Conservation (phyloP, 2,888 invertebrate genomes). For the Nomada fabriciana region DNA sequence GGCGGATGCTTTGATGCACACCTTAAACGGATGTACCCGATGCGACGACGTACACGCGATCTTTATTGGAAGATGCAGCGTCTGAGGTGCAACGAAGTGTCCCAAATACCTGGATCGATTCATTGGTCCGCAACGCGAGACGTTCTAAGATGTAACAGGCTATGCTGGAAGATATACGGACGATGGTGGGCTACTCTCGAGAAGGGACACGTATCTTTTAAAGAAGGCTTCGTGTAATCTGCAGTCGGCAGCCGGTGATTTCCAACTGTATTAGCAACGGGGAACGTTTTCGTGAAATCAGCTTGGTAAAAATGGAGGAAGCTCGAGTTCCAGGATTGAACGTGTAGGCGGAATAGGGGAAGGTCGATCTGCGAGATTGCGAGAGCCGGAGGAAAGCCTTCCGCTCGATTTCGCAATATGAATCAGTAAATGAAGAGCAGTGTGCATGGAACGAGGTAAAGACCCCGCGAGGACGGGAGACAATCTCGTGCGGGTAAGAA, state of each 20-base stretch:
- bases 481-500: slow-evolving; percentile 8
- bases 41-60: background rate
- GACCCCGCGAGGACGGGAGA: background rate
- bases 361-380: background rate
- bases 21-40: background rate
- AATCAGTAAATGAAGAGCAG: slow-evolving; percentile 41
- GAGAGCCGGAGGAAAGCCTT: background rate
- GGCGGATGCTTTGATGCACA: background rate
- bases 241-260: background rate
- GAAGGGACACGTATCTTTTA: background rate
- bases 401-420: slow-evolving; percentile 34
- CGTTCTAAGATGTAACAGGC: slow-evolving; percentile 33
- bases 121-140: slow-evolving; percentile 37
- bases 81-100: slow-evolving; percentile 29
- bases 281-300: background rate
- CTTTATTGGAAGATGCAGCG: background rate
- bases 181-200: too few relatives aligned
- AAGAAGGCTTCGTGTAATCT: background rate
- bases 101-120: slow-evolving; percentile 39
- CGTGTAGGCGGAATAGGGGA: background rate
- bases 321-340: background rate
- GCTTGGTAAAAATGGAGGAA: background rate
- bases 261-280: background rate
- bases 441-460: background rate
- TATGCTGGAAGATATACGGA: background rate